Evolutionary conservation across 2,113 vertebrate species (phyloP), one percentile per base, ranked within the genome.

Genomic region (Rhea americana): DNA sequence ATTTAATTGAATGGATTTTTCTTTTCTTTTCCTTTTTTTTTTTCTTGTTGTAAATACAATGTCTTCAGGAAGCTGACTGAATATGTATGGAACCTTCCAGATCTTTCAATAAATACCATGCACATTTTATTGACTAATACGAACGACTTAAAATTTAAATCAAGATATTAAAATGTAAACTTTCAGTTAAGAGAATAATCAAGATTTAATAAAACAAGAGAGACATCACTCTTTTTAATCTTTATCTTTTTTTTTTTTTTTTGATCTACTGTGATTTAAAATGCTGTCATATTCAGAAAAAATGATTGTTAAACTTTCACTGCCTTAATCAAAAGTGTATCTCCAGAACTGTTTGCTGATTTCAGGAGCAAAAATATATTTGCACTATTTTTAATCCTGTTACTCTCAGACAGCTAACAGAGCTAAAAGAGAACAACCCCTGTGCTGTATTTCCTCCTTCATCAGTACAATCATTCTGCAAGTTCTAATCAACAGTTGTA

Each of bases 21-120:
- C 71, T 32, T 11, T 58, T 85, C 65, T 75, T 71, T 32, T 15
- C 55, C 71, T 32, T 11, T 58, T 85, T 68, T 75, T 58, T 83
- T 61, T 67, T 65, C 39, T 9, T 84, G 20, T 74, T 82, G 43
- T 72, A 81, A 22, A 32, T 39, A 14, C 1, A 53, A 51, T 62
- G 19, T 12, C 56, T 72, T 74, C 62, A 63, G 92, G 35, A 95
- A 89, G 11, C 13, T 90, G 20, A 10, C 39, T 92, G 77, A 96
- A 93, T 87, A 68, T 55, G 24, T n/a, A 56, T 39, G 45, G 26
- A 68, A 17, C 8, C 73, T 47, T 77, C 74, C 35, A 63, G 19
- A 43, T 9, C 30, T 80, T 80, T 11, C 11, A 88, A 63, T 81
- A 35, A 85, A 59, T 14, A 62, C n/a, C 21, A 85, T 28, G 5